Base-by-base conservation (phyloP, 2,113 vertebrate genomes). In the Blennius ocellaris region DNA sequence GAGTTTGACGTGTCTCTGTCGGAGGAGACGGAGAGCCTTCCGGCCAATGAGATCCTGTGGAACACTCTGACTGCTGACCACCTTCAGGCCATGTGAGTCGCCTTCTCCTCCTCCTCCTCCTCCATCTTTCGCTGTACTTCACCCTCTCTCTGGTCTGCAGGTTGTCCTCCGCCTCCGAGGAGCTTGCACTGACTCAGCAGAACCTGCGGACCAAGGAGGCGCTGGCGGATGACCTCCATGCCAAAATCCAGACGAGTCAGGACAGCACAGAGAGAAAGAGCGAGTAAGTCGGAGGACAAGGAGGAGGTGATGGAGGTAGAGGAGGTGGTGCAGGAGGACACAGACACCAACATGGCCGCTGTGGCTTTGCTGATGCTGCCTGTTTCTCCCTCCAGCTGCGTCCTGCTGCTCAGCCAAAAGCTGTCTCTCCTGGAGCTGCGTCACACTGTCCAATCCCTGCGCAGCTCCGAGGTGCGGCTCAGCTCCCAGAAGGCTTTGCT, bases 11-110 rank as follows among this genome's bases (percentile, higher is more conserved):
- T 90, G 0, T 94, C 96, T 11, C 89, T 99, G 56, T 79, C 96
- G 86, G 97, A 99, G 82, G 96, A 99, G 87, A 97, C 94, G 0
- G 97, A 99, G 90, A 97, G 94, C 78, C 94, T 98, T 77, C 95
- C 97, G 60, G 96, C 95, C 78, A 97, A 98, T 89, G 96, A 99
- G 69, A 97, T 99, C 65, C 95, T 97, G 87, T 99, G 97, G 97
- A 99, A 98, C 93, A 99, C 96, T 61, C 94, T 99, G 89, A 99
- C 96, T 1, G 96, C 96, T 44, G 97, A 98, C 80, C 96, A 91
- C 91, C 95, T 99, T 72, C 96, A 97, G 93, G 84, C 90, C 73
- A 96, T 91, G 97, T 99, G 93, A 96, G 87, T 1, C 70, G 53
- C 0, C 45, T 65, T 21, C 69, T 30, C 21, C 21, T 2, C 21